Conservation (phyloP, 2,888 invertebrate species). For the Gnatocerus cornutus region DNA sequence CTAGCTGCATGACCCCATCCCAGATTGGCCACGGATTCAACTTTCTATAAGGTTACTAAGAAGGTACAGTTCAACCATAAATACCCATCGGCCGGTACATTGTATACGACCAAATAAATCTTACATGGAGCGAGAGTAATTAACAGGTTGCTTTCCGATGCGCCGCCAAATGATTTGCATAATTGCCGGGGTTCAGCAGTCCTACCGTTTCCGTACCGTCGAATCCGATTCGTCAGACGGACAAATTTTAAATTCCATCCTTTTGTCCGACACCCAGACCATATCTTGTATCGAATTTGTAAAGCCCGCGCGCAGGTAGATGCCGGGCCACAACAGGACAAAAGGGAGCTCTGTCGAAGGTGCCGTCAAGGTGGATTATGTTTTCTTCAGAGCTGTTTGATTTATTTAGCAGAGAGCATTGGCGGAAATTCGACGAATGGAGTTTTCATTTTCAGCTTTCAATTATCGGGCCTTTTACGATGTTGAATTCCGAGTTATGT, state of each 20-base stretch:
- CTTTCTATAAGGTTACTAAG: constrained; percentile 51
- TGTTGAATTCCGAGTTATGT: too few relatives aligned
- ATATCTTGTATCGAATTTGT: constrained; percentile 35
- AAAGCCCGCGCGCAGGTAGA: constrained; percentile 24
- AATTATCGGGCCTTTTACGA: too few relatives aligned
- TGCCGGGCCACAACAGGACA: constrained; percentile 6
- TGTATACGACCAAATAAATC: constrained; percentile 16
- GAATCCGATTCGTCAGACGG: constrained; percentile 12
- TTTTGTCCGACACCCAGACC: constrained; percentile 25
- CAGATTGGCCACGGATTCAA: constrained; percentile 53
- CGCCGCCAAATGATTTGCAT: constrained; percentile 33
- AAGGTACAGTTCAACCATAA: constrained; percentile 37
- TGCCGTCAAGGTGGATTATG: constrained; percentile 32
- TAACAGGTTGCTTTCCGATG: constrained; percentile 25
- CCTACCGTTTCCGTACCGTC: constrained; percentile 10
- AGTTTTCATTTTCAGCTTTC: too few relatives aligned
- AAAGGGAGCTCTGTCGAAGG: constrained; percentile 19
- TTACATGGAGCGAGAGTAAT: constrained; percentile 17
- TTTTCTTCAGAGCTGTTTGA: constrained; percentile 18
- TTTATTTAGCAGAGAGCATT: constrained; percentile 8
- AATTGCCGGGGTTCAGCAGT: constrained; percentile 5
- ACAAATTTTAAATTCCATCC: constrained; percentile 20
- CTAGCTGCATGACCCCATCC: constrained; percentile 52
- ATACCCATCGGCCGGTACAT: constrained; percentile 16
- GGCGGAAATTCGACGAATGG: neutral